Conservation (phyloP, 2,113 vertebrate genomes). For the Ailuropoda melanoleuca region DNA sequence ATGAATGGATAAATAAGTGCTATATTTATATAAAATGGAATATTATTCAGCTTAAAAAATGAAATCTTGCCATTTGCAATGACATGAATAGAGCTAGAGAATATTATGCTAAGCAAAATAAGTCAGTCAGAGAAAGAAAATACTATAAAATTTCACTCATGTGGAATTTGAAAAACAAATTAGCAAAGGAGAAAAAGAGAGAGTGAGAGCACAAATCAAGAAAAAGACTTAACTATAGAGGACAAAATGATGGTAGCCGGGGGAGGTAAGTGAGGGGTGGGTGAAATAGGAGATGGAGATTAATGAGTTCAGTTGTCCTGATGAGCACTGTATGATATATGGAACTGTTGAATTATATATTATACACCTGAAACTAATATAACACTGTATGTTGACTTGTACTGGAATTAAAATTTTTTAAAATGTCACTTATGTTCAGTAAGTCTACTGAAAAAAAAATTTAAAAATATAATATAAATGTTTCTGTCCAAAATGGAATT, state of each 20-base stretch:
- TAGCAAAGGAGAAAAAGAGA: background rate
- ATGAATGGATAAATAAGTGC: background rate
- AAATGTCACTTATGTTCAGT: background rate
- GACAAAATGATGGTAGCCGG: background rate
- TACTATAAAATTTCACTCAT: background rate
- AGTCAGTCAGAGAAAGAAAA: background rate
- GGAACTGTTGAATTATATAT: background rate
- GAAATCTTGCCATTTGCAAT: background rate
- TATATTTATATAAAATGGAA: background rate
- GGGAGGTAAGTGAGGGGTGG: background rate
- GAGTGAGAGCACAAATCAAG: background rate
- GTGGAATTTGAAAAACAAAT: background rate
- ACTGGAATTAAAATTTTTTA: background rate
- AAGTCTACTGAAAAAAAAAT: background rate
- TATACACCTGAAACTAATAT: background rate
- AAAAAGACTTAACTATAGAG: background rate
- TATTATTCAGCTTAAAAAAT: background rate
- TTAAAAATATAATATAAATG: background rate
- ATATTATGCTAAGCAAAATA: background rate
- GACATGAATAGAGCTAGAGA: background rate
- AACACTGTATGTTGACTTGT: background rate
- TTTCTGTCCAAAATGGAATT: background rate
- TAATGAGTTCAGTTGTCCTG: background rate
- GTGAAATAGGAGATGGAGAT: background rate
- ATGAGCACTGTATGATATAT: background rate